Base-by-base conservation (phyloP, 30 jellyfish, hydroid and myxozoan genomes). In the Aurelia sp. region DNA sequence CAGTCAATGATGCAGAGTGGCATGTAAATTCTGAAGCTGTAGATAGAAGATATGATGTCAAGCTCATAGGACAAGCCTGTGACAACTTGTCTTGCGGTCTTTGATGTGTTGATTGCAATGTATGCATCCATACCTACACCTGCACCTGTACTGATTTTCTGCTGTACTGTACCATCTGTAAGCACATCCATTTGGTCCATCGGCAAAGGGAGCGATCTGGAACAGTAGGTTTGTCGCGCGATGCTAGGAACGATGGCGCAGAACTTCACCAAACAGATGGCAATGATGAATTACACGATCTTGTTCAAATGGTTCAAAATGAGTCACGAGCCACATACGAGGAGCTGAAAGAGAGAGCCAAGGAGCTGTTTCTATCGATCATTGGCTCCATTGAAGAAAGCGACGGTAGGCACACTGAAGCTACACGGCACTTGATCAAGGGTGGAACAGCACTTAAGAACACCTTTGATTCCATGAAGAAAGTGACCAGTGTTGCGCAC, bases 351-450 rank as follows among this genome's bases (percentile, higher is more conserved):
- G 2, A 74, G 61, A 74, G 23, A 74, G 51, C 85, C 15, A 48
- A 11, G 4, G 51, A 74, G 6, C 23, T 47, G 72, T 33, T 74
- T 48, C 50, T 48, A 13, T 71, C 82, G 4, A 53, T 74, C 4
- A 74, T 74, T 74, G 85, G 85, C 10, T 18, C 85, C 1, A 7
- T 74, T 74, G 85, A 74, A 31, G 85, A 74, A 23, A 3, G 52
- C 8, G 52, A 17, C 17, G 11, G 11, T 3, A 22, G 40, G 53
- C 85, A 74, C 21, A 16, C 11, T 2, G 72, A 74, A 4, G 71
- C 73, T 3, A 3, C 52, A 30, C 53, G 4, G 4, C 85, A 74
- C 4, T 74, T 74, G 31, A 23, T 4, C 9, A 71, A 55, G 23
- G 17, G 73, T 47, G 85, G 85, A 6, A 6, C 51, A 22, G 85